These are phyloP conservation scores for Zalophus californianus DNA, from an alignment of 2,797 vertebrate genomes.

Conservation along the genomic window DNA sequence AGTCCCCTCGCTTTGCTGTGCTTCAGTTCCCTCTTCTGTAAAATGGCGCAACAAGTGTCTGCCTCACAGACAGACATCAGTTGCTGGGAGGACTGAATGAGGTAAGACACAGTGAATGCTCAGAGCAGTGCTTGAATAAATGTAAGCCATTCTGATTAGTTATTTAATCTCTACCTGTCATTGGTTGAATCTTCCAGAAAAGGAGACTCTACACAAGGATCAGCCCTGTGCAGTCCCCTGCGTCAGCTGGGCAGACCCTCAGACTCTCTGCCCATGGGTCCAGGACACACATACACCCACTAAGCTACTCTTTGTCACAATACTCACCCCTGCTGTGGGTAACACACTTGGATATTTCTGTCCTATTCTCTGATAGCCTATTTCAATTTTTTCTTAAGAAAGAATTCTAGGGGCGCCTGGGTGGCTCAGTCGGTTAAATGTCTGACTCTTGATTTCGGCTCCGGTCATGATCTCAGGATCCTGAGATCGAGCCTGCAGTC, in stretches of 20 bases:
- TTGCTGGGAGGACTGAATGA: neutral
- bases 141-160: neutral
- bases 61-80: neutral
- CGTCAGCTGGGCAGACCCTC: neutral
- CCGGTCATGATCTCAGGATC: neutral
- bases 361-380: neutral
- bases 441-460: fast-evolving
- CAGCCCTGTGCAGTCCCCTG: neutral
- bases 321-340: neutral
- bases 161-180: neutral
- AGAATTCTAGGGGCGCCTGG: neutral
- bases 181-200: neutral
- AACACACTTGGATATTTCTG: neutral
- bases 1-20: neutral
- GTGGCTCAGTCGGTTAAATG: neutral
- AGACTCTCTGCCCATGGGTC: neutral
- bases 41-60: neutral
- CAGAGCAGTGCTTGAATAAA: neutral
- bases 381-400: neutral
- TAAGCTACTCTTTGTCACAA: too few relatives aligned
- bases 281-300: neutral
- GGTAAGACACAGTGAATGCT: neutral
- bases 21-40: neutral
- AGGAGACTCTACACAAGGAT: neutral
- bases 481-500: neutral